Percentiles rank a stretch among this genome's conserved stretches.
These are phyloP conservation scores for Glossosoma conforme DNA, from an alignment of 1,140 invertebrate genomes.

Conservation along the genomic window DNA sequence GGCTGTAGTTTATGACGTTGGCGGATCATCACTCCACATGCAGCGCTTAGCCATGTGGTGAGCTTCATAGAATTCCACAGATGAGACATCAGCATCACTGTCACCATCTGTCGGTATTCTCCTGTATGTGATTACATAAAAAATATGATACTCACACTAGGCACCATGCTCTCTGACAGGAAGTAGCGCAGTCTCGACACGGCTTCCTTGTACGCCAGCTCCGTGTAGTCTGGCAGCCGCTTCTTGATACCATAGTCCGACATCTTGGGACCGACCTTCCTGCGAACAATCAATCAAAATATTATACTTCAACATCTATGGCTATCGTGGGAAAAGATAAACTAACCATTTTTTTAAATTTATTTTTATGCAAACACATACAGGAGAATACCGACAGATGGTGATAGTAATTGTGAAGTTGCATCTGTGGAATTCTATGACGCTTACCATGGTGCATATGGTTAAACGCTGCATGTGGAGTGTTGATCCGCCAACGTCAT, in stretches of 20 bases:
- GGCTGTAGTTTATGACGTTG: not conserved
- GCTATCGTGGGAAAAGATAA: not conserved
- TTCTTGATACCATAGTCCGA: constrained; percentile 49
- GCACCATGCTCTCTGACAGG: constrained; percentile 68
- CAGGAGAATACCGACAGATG: not conserved
- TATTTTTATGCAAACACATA: not conserved
- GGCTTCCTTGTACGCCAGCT: constrained; percentile 74
- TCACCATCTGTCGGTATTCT: not conserved
- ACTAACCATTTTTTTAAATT: not conserved
- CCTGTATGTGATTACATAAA: not conserved
- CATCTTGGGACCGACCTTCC: constrained; percentile 37
- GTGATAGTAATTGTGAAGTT: not conserved
- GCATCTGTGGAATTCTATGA: not conserved
- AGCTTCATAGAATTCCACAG: not conserved
- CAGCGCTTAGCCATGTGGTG: not conserved
- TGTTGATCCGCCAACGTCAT: too few species aligned
- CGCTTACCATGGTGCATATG: constrained; percentile 4
- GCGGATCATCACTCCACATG: not conserved
- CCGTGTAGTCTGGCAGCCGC: constrained; percentile 70
- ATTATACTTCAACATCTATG: not conserved
- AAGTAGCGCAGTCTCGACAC: constrained; percentile 71
- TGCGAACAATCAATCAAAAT: constrained; percentile 7
- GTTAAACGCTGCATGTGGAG: too few species aligned
- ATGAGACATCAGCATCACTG: not conserved
- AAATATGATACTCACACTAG: constrained; percentile 43